Conservation (phyloP, 2,888 invertebrate genomes). For the Molanna angustata region DNA sequence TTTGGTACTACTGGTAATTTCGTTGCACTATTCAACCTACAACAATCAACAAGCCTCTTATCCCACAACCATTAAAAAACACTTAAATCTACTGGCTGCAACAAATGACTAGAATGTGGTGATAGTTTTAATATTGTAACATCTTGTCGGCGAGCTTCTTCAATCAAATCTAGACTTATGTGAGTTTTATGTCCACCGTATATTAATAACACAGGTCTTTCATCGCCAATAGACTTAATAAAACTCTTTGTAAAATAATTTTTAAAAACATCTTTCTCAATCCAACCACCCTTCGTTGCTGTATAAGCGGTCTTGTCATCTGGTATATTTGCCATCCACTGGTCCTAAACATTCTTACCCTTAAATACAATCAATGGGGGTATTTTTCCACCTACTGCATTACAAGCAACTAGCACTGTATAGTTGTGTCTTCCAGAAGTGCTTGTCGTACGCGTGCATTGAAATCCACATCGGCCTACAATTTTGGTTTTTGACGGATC, state of each 20-base stretch:
- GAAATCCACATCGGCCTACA: conserved; percentile 25
- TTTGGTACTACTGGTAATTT: conserved; percentile 14
- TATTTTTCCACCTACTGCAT: conserved; percentile 20
- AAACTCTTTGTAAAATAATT: conserved; percentile 25
- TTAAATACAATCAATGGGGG: conserved; percentile 10
- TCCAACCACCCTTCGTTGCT: conserved; percentile 36
- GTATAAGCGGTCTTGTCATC: conserved; percentile 31
- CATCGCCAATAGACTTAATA: conserved; percentile 24
- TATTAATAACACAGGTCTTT: conserved; percentile 35
- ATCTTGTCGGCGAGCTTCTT: conserved; percentile 29
- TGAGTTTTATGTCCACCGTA: conserved; percentile 37
- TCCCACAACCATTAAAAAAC: conserved; percentile 36
- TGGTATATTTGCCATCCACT: conserved; percentile 24
- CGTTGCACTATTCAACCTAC: conserved; percentile 31
- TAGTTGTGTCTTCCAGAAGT: conserved; percentile 13
- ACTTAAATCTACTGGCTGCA: conserved; percentile 30
- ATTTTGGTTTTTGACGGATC: conserved; percentile 31
- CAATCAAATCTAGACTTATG: conserved; percentile 32
- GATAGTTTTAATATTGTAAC: conserved; percentile 34
- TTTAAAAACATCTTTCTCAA: conserved; percentile 32
- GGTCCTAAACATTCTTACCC: conserved; percentile 29
- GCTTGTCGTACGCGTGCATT: conserved; percentile 19
- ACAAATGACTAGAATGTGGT: conserved; percentile 31
- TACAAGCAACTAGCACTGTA: conserved; percentile 20
- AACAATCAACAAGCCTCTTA: conserved; percentile 34